Evolutionary conservation across 1,140 invertebrate species (phyloP).

Genomic region (Drosophila funebris): DNA sequence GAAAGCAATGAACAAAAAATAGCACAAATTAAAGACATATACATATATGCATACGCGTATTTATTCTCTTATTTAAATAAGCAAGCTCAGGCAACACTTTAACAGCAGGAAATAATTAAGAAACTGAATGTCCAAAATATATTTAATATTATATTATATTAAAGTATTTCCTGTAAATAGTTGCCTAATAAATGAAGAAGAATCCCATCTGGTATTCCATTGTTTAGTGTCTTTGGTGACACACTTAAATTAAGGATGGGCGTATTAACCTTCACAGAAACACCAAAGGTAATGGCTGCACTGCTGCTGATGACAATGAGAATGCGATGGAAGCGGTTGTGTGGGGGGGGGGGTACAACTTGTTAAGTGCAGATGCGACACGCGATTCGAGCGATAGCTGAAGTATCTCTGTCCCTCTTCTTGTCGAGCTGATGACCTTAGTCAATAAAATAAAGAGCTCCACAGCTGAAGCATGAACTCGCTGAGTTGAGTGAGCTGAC

Average conservation of each 20-base stretch:
- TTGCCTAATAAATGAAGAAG: neutral
- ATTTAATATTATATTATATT: neutral
- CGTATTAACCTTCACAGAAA: conserved; percentile 55
- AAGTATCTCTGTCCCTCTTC: neutral
- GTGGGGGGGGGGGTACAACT: conserved; percentile 6
- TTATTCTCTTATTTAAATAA: neutral
- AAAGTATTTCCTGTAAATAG: neutral
- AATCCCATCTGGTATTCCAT: neutral
- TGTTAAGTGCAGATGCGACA: conserved; percentile 68
- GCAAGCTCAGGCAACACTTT: neutral
- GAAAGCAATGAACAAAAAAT: conserved; percentile 6
- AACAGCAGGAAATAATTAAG: conserved; percentile 25
- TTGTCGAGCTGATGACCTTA: conserved; percentile 67
- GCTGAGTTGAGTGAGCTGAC: conserved; percentile 4
- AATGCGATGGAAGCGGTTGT: neutral
- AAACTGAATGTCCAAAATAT: neutral
- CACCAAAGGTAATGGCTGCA: conserved; percentile 3
- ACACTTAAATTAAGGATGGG: conserved; percentile 60
- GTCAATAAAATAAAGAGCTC: conserved; percentile 74
- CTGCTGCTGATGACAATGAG: neutral
- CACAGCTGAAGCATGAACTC: neutral
- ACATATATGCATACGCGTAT: neutral
- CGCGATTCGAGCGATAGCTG: conserved; percentile 45
- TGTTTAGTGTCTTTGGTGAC: conserved; percentile 30
- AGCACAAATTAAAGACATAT: too few relatives aligned